A percentile compares a stretch with the other conserved stretches of the same genome.
Conservation (phyloP, 2,888 invertebrate species). For the Aspidiotus destructor region DNA sequence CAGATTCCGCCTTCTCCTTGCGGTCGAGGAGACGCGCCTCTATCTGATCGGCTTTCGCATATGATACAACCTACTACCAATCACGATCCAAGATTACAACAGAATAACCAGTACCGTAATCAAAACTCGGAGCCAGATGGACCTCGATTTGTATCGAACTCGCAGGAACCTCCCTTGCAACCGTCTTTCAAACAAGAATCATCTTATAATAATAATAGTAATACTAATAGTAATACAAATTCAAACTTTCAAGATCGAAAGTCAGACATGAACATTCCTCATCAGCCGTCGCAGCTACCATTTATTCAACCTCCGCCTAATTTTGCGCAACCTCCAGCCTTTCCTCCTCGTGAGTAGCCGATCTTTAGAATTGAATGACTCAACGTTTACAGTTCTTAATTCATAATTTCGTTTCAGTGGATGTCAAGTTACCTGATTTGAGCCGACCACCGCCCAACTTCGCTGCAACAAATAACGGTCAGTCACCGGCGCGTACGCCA, state of each 20-base stretch:
- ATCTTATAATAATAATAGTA: constrained; percentile 4
- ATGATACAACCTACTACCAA: constrained; percentile 11
- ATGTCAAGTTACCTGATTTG: constrained; percentile 58
- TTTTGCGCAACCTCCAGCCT: constrained; percentile 42
- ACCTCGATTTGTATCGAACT: constrained; percentile 14
- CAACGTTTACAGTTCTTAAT: no score
- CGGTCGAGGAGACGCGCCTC: constrained; percentile 4
- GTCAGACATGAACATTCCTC: constrained; percentile 14
- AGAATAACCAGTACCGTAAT: constrained; percentile 13
- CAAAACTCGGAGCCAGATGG: constrained; percentile 18
- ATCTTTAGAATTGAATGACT: not conserved
- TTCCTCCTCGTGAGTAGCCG: constrained; percentile 37
- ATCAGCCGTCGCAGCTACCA: constrained; percentile 39
- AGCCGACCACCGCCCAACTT: constrained; percentile 82
- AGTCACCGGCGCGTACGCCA: constrained; percentile 34
- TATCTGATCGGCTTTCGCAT: constrained; percentile 21
- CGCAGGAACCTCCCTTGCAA: constrained; percentile 11
- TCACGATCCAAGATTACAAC: constrained; percentile 21
- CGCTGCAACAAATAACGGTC: constrained; percentile 38
- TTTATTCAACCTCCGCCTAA: constrained; percentile 52
- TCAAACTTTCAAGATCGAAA: constrained; percentile 15
- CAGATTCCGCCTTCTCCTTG: not conserved
- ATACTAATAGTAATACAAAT: not conserved
- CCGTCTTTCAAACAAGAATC: constrained; percentile 19
- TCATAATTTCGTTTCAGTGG: constrained; percentile 34